Conservation (phyloP, 1,140 invertebrate genomes). For the Habropoda laboriosa region DNA sequence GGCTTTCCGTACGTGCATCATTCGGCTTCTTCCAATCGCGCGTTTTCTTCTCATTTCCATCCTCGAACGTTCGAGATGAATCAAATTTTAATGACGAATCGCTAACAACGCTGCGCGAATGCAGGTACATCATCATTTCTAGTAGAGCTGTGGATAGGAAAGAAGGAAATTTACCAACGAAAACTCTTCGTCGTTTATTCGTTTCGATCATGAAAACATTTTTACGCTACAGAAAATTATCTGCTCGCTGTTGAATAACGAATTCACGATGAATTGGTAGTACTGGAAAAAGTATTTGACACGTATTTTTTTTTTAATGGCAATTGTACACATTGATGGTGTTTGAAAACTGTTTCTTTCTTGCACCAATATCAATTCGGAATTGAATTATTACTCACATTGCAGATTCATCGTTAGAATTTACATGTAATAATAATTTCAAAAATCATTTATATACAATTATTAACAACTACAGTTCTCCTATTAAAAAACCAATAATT, state of each 20-base stretch:
- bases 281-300: too few species aligned
- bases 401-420: too few species aligned
- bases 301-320: too few species aligned
- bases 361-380: too few species aligned
- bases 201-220: neutral
- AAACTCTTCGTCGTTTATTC: neutral
- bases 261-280: neutral
- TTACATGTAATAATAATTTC: too few species aligned
- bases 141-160: neutral
- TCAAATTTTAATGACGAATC: constrained; percentile 30
- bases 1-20: neutral
- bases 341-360: too few species aligned
- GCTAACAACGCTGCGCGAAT: constrained; percentile 18
- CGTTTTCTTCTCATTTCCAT: neutral
- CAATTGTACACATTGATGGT: too few species aligned
- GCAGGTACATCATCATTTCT: neutral
- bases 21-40: neutral
- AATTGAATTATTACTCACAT: too few species aligned
- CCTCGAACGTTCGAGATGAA: neutral
- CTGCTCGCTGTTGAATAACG: neutral
- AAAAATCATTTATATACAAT: too few species aligned
- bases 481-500: too few species aligned
- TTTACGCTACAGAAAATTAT: neutral
- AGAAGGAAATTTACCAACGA: neutral
- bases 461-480: too few species aligned